Conservation (phyloP, 2,888 invertebrate species). For the Coelopa pilipes region DNA sequence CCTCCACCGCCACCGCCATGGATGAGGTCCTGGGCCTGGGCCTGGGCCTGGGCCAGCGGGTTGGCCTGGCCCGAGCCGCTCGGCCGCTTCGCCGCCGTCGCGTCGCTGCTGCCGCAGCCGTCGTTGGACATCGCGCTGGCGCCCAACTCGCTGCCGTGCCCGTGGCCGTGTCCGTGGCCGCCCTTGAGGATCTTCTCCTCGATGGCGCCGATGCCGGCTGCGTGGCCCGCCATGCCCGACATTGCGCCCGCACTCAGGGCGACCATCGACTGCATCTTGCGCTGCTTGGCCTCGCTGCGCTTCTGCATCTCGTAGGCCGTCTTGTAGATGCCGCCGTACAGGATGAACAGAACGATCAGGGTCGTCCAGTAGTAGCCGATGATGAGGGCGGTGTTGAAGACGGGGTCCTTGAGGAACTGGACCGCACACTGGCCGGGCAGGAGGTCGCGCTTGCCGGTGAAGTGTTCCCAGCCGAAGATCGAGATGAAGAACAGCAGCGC, state of each 20-base stretch:
- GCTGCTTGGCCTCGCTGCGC: constrained; percentile 94
- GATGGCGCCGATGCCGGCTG: constrained; percentile 86
- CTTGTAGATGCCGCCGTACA: constrained; percentile 97
- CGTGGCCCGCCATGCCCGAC: constrained; percentile 89
- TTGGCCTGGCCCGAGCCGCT: constrained; percentile 60
- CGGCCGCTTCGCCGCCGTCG: constrained; percentile 56
- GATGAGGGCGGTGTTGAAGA: constrained; percentile 96
- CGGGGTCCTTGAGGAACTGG: constrained; percentile 96
- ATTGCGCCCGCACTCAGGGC: constrained; percentile 89
- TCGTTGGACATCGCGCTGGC: constrained; percentile 41
- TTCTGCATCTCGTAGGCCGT: constrained; percentile 98
- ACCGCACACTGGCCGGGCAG: constrained; percentile 92
- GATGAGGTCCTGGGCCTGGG: constrained; percentile 50
- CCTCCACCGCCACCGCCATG: constrained; percentile 47
- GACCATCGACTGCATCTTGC: constrained; percentile 95
- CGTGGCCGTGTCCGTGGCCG: constrained; percentile 52
- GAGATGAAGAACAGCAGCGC: constrained; percentile 96
- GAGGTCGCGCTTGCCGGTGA: constrained; percentile 90
- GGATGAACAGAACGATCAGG: constrained; percentile 90
- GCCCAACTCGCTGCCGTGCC: constrained; percentile 49
- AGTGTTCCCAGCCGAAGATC: constrained; percentile 99
- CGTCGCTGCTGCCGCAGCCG: constrained; percentile 37
- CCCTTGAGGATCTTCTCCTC: constrained; percentile 68
- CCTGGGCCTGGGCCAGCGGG: constrained; percentile 55
- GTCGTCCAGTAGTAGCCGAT: constrained; percentile 99